Conservation (phyloP, 2,113 vertebrate species). For the Caloenas nicobarica region DNA sequence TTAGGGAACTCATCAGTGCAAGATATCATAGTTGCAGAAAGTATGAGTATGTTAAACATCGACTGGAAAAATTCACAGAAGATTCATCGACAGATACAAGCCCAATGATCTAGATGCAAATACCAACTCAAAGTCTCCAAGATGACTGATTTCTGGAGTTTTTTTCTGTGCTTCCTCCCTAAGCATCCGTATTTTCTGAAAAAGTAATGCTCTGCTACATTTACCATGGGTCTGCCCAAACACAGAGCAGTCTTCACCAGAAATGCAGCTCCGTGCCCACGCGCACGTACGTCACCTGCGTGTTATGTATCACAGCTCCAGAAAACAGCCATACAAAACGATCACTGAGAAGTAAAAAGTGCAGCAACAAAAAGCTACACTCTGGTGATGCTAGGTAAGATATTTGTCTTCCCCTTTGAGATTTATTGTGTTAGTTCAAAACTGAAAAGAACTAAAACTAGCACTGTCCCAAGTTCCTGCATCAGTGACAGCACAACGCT, state of each 20-base stretch:
- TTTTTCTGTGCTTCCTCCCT: neutral
- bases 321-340: neutral
- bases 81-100: neutral
- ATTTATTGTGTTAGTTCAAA: neutral
- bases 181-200: neutral
- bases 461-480: neutral
- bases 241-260: neutral
- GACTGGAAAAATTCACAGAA: neutral
- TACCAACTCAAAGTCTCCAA: neutral
- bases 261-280: neutral
- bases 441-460: neutral
- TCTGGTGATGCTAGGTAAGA: neutral
- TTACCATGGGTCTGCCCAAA: neutral
- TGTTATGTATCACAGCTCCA: neutral
- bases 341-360: neutral
- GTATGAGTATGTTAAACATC: neutral
- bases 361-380: neutral
- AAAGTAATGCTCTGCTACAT: neutral
- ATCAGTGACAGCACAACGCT: neutral
- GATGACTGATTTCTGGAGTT: neutral
- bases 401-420: neutral
- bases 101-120: neutral
- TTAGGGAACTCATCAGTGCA: neutral
- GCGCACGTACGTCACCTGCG: rapidly evolving
- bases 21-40: neutral